These are phyloP conservation scores for Sisyra nigra DNA, from an alignment of 2,888 invertebrate genomes.

Conservation along the genomic window DNA sequence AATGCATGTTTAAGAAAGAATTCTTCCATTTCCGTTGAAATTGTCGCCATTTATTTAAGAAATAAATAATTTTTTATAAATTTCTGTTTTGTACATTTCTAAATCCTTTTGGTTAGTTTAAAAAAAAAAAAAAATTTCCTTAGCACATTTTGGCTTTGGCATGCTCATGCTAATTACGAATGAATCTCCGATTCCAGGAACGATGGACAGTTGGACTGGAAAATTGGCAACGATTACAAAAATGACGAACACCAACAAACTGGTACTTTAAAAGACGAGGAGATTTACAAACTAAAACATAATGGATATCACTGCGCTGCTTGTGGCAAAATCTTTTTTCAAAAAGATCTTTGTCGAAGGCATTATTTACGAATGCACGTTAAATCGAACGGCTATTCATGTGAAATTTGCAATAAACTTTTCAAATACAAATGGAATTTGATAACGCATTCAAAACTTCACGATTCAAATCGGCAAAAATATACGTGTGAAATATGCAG, in stretches of 20 bases:
- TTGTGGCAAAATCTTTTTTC: constrained; percentile 10
- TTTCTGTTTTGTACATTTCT: not conserved
- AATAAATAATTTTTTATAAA: not conserved
- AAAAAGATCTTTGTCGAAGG: constrained; percentile 6
- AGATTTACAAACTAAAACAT: constrained; percentile 5
- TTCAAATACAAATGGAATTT: constrained; percentile 12
- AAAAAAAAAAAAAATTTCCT: not conserved
- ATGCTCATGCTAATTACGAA: constrained; percentile 4
- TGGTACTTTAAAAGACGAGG: constrained; percentile 4
- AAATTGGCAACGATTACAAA: not conserved
- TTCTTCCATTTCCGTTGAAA: no score
- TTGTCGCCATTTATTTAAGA: no score
- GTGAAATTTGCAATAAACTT: constrained; percentile 11
- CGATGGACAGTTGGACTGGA: not conserved
- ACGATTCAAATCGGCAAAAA: constrained; percentile 24
- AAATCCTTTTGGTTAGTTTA: not conserved
- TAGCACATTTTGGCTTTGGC: not conserved
- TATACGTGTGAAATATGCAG: constrained; percentile 27
- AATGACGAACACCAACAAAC: not conserved
- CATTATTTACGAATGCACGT: constrained; percentile 6
- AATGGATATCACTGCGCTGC: constrained; percentile 8
- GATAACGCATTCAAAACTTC: constrained; percentile 14
- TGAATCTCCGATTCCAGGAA: constrained; percentile 8
- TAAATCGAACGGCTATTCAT: constrained; percentile 7
- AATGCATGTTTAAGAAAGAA: not conserved